A percentile compares a stretch with the other conserved stretches of the same genome.
These are phyloP conservation scores for Corapipo altera DNA, from an alignment of 2,113 vertebrate species.

Conservation along the genomic window DNA sequence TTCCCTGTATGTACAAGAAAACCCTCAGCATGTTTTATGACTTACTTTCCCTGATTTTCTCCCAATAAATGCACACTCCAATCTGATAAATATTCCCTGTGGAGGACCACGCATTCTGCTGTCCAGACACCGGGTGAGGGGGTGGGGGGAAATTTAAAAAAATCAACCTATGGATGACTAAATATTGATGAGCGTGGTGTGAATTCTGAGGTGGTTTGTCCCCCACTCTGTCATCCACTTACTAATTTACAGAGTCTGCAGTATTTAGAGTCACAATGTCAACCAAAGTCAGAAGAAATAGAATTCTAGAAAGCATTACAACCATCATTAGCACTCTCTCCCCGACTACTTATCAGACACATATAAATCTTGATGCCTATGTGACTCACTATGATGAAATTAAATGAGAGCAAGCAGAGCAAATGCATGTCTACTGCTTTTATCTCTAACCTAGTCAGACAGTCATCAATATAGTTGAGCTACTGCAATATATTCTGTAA, in stretches of 20 bases:
- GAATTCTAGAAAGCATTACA: conserved; percentile 54
- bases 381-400: conserved; percentile 60
- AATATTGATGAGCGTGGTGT: neutral
- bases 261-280: conserved; percentile 60
- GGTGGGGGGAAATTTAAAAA: neutral
- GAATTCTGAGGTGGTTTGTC: neutral
- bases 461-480: conserved; percentile 36
- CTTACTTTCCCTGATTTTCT: neutral
- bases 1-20: neutral
- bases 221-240: neutral
- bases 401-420: conserved; percentile 49
- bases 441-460: conserved; percentile 45
- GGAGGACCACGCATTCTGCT: neutral
- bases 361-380: conserved; percentile 62
- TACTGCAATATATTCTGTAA: conserved; percentile 5
- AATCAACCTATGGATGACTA: conserved; percentile 1
- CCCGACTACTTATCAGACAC: conserved; percentile 41
- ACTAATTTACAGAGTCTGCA: conserved; percentile 38
- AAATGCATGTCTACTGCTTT: conserved; percentile 48
- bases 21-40: neutral
- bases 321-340: conserved; percentile 44
- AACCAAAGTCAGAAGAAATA: conserved; percentile 59
- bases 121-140: neutral
- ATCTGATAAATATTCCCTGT: neutral
- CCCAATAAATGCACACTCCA: neutral